phyloP scores from a whole-genome alignment of 2,888 invertebrate genomes.

The Nemapogon koenigi region DNA sequence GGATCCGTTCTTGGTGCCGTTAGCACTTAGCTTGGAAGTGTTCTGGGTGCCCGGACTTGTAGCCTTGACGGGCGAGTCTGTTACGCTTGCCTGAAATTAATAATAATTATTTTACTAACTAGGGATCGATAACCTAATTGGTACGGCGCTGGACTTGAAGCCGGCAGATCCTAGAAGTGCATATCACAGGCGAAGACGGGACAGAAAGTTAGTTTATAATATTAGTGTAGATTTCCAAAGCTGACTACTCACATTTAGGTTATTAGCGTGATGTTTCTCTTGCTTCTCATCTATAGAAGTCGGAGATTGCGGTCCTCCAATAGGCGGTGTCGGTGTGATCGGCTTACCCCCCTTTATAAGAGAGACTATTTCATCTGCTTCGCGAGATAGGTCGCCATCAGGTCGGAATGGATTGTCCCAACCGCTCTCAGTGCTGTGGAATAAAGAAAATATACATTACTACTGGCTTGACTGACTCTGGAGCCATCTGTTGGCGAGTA shows the following conservation, averaged over 20 bases:
- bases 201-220: too few relatives aligned
- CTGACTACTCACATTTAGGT: conserved; percentile 44
- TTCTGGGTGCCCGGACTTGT: conserved; percentile 19
- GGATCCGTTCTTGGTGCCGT: conserved; percentile 56
- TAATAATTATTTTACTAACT: too few relatives aligned
- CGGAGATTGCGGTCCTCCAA: conserved; percentile 61
- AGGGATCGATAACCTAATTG: too few relatives aligned
- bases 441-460: too few relatives aligned
- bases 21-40: conserved; percentile 21
- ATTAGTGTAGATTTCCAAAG: too few relatives aligned
- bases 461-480: too few relatives aligned
- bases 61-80: conserved; percentile 44
- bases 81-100: conserved; percentile 15
- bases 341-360: conserved; percentile 91
- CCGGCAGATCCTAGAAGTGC: too few relatives aligned
- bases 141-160: too few relatives aligned
- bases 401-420: conserved; percentile 98
- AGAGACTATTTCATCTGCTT: conserved; percentile 96
- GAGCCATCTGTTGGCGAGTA: too few relatives aligned
- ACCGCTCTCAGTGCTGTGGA: conserved; percentile 88
- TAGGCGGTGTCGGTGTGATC: conserved; percentile 75
- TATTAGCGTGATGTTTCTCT: conserved; percentile 44
- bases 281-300: conserved; percentile 52
- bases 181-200: too few relatives aligned
- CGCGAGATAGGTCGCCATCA: conserved; percentile 91